Evolutionary conservation across 1,140 invertebrate genomes (phyloP), one percentile per base, ranked within the genome.

Genomic region (Megathymus violae): DNA sequence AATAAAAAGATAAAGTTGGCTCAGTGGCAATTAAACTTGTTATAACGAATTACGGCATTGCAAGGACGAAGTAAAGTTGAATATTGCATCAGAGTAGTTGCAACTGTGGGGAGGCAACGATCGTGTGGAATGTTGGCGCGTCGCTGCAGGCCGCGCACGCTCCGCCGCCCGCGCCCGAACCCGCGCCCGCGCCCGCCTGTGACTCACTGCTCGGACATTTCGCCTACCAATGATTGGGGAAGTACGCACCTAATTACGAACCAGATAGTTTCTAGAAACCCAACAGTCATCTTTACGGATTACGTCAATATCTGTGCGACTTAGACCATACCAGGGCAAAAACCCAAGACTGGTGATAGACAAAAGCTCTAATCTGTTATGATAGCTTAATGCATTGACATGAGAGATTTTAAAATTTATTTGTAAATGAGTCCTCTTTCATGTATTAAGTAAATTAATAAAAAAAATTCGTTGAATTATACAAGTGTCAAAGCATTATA

Each of bases 1-100:
- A 69, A 82, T 68, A 77, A 87, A 86, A 86, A 80, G 78, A 87
- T 82, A 81, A 87, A 87, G 81, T 82, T 76, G 79, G 75, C 74
- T 82, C 61, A 64, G 70, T 70, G 71, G 70, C 84, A 76, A 82
- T 82, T 86, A 80, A 83, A 86, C 79, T 81, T 78, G 82, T 88
- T 86, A 78, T 81, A 88, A 88, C 85, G 86, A 90, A 90, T 90
- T 90, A 89, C 86, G 88, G 85, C 88, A 90, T 89, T 90, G 86
- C 86, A 90, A 90, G 88, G 88, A 90, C 88, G 88, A 85, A 82
- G 83, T 89, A 90, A 88, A 89, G 86, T 90, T 90, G 85, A 90
- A 88, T 90, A 89, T 89, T 90, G 88, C 86, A 90, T 90, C 88
- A 90, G 83, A 84, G 79, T 62, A 72, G 74, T 79, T 75, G 76